These are phyloP conservation scores for Drosophila nr. medialis DNA, from an alignment of 2,888 invertebrate species.

Conservation along the genomic window DNA sequence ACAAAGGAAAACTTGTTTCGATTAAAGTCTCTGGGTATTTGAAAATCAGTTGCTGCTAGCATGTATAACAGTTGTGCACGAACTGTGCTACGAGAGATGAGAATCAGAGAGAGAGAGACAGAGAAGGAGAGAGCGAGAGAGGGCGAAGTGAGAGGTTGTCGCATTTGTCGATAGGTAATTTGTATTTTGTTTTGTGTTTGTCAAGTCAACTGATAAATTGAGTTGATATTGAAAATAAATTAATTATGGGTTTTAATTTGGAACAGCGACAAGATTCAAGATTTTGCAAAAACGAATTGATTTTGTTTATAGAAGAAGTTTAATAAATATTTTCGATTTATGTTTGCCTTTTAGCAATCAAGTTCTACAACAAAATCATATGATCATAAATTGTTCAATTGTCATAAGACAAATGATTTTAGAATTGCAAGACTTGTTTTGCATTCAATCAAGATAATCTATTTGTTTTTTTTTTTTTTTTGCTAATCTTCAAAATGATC, in stretches of 20 bases:
- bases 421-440: constrained; percentile 35
- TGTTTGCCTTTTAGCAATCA: constrained; percentile 17
- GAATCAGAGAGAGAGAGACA: constrained; percentile 3
- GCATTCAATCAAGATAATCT: constrained; percentile 40
- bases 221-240: constrained; percentile 80
- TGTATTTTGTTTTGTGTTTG: constrained; percentile 71
- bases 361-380: constrained; percentile 26
- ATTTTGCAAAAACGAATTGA: constrained; percentile 12
- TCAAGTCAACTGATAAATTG: constrained; percentile 80
- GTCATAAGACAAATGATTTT: constrained; percentile 17
- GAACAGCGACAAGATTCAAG: constrained; percentile 34
- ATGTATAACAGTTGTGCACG: constrained; percentile 54
- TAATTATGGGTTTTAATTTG: constrained; percentile 66
- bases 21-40: constrained; percentile 65
- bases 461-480: constrained; percentile 18
- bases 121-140: constrained; percentile 8
- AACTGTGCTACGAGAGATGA: constrained; percentile 46
- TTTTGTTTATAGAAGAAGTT: constrained; percentile 5
- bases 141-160: constrained; percentile 8
- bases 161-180: constrained; percentile 50
- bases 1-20: constrained; percentile 71
- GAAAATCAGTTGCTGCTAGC: constrained; percentile 54
- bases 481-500: constrained; percentile 15
- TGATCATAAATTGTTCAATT: constrained; percentile 22
- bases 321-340: background rate